Percentiles rank a stretch among this genome's conserved stretches.
Conservation (phyloP, 2,113 vertebrate species). For the Pygoscelis antarcticus region DNA sequence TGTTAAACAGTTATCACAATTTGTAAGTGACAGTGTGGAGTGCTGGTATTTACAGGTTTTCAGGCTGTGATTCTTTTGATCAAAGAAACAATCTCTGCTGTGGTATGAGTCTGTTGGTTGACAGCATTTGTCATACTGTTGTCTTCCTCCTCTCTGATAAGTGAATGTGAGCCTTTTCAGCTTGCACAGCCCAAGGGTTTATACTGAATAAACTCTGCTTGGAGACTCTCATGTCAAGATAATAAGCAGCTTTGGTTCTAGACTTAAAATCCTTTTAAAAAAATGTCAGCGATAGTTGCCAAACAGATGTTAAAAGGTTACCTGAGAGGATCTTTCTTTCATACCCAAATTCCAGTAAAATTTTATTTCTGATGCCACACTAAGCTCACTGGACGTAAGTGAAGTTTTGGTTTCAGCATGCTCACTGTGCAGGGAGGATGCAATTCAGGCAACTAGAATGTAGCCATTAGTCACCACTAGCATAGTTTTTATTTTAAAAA, state of each 20-base stretch:
- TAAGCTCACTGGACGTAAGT: neutral
- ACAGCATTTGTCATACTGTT: neutral
- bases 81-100: neutral
- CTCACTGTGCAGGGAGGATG: neutral
- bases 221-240: neutral
- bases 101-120: neutral
- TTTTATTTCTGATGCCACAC: neutral
- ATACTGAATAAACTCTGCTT: neutral
- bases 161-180: neutral
- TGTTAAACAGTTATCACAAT: neutral
- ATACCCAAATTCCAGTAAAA: neutral
- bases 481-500: neutral
- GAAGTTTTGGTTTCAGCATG: neutral
- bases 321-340: neutral
- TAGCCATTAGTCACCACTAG: neutral
- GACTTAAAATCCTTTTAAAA: neutral
- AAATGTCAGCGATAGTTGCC: neutral
- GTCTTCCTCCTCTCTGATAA: neutral
- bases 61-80: slow-evolving; percentile 23
- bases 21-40: neutral
- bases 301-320: neutral
- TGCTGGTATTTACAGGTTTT: slow-evolving; percentile 36
- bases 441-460: neutral
- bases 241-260: neutral
- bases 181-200: neutral